Evolutionary conservation across 1,140 invertebrate genomes (phyloP).

Genomic region (Vanessa tameamea): DNA sequence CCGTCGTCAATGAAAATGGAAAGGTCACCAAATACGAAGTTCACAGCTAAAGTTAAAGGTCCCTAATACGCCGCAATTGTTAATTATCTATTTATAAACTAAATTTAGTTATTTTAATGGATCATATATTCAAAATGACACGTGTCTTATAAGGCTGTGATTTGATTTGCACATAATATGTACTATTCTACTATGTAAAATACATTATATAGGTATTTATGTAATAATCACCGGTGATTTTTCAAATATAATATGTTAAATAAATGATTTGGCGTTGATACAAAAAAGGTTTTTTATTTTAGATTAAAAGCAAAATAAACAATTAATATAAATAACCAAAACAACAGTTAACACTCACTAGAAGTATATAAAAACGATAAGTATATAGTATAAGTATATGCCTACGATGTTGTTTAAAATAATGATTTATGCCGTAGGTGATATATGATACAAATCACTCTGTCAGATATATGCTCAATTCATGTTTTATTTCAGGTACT

Average conservation of each 20-base stretch:
- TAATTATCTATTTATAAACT: constrained; percentile 4
- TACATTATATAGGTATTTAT: not conserved
- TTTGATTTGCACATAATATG: constrained; percentile 12
- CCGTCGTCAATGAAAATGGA: constrained; percentile 87
- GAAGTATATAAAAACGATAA: too few relatives aligned
- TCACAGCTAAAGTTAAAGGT: constrained; percentile 54
- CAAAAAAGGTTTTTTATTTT: not conserved
- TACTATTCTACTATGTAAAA: not conserved
- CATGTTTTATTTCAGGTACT: too few relatives aligned
- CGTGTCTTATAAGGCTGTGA: constrained; percentile 29
- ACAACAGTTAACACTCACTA: too few relatives aligned
- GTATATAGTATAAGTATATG: too few relatives aligned
- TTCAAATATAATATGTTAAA: not conserved
- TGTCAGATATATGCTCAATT: too few relatives aligned
- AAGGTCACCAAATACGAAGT: constrained; percentile 84
- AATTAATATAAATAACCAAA: too few relatives aligned
- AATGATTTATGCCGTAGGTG: too few relatives aligned
- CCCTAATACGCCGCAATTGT: not conserved
- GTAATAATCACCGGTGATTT: not conserved
- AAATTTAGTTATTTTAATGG: not conserved
- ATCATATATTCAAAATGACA: constrained; percentile 11
- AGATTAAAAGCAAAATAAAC: not conserved
- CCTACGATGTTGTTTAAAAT: too few relatives aligned
- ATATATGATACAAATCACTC: too few relatives aligned
- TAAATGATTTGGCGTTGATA: constrained; percentile 15